Evolutionary conservation across 2,797 vertebrate species (phyloP), one percentile per base, ranked within the genome.

Genomic region (Sebastes steindachneri): DNA sequence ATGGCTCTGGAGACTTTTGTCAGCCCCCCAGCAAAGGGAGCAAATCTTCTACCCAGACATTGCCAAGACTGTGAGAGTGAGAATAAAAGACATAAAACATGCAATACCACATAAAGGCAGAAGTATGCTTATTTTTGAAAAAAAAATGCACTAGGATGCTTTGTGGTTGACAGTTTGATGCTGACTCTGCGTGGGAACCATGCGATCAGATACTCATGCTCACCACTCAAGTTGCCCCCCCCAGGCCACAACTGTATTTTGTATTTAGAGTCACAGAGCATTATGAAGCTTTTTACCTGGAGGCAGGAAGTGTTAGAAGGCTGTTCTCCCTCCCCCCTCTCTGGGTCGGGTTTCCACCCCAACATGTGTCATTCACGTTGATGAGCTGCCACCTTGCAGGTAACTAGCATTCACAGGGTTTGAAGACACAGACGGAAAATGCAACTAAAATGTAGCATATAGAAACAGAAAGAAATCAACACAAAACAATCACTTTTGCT

Each of bases 231-330:
- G 9, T 51, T 64, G 21, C 21, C 21, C 37, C 5, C 17, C 17
- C 15, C 9, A 25, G 58, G 19, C 28, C 60, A 35, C 23, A 58
- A 31, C 11, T 19, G 17, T 9, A 31, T 31, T 8, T 7, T 51
- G 51, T 35, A 71, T 54, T 45, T 26, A 57, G 33, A 74, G 51
- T 75, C 23, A 21, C 26, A 62, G 31, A 10, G 26, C 11, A 57
- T 68, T 48, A 45, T 8, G 35, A 23, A 68, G 64, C 17, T 8
- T 54, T 75, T n/a, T 75, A 33, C 60, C 60, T 58, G 7, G 2
- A 10, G 73, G 19, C 59, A 70, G 79, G 59, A 81, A 59, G 54
- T 59, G 37, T 70, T 65, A 69, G 37, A 69, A 21, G 17, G 51
- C 29, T 12, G 17, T 7, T 23, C 14, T 67, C 9, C 29, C 28